phyloP scores from a whole-genome alignment of 1,140 invertebrate genomes.

The Drosophila arawakana region DNA sequence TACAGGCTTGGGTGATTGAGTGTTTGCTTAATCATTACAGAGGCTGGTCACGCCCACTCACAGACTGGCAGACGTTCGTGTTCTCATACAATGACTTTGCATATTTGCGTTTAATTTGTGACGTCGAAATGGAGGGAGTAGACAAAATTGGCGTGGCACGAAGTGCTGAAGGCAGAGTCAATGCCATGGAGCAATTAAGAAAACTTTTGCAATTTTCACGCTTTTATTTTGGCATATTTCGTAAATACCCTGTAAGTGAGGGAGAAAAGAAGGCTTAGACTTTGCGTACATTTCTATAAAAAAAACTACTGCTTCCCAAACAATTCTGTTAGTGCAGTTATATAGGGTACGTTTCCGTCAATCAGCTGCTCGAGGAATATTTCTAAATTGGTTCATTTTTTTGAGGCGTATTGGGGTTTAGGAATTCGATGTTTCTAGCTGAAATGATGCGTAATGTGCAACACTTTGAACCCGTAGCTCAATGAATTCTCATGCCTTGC shows the following conservation, averaged over 20 bases:
- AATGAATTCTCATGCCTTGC: conserved; percentile 62
- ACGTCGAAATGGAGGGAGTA: conserved; percentile 43
- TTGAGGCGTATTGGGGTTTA: neutral
- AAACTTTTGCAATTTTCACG: conserved; percentile 81
- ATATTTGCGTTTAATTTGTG: conserved; percentile 79
- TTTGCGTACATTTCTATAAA: neutral
- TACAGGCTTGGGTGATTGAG: conserved; percentile 27
- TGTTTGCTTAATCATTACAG: conserved; percentile 69
- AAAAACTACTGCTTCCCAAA: no score
- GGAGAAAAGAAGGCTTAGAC: neutral
- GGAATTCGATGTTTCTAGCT: conserved; percentile 26
- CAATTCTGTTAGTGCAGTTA: neutral
- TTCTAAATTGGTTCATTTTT: conserved; percentile 3
- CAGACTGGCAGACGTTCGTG: conserved; percentile 10
- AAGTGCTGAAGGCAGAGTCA: neutral
- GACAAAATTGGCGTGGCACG: neutral
- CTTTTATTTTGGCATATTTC: conserved; percentile 68
- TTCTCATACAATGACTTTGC: conserved; percentile 71
- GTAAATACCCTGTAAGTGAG: conserved; percentile 18
- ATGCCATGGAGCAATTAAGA: conserved; percentile 68
- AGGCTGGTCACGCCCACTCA: conserved; percentile 29
- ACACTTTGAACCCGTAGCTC: conserved; percentile 71
- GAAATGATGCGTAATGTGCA: conserved; percentile 78
- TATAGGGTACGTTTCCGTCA: neutral
- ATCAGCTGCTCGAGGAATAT: neutral